These are phyloP conservation scores for Naja naja DNA, from an alignment of 2,113 vertebrate species.

Conservation along the genomic window DNA sequence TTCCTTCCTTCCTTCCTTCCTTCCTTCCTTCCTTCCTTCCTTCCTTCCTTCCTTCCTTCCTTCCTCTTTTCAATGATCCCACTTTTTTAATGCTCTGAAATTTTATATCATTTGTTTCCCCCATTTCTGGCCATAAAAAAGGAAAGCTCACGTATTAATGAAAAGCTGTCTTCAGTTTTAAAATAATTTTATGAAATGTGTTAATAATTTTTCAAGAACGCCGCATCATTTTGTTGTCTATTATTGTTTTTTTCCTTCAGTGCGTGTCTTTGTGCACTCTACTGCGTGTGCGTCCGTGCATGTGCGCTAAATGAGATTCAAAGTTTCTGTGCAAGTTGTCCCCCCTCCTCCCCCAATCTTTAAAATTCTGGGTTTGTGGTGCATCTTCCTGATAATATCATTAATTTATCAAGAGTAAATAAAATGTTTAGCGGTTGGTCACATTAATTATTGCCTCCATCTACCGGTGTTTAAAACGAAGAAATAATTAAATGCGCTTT, in stretches of 20 bases:
- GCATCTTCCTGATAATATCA: slow-evolving; percentile 73
- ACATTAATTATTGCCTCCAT: slow-evolving; percentile 92
- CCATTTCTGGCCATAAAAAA: slow-evolving; percentile 54
- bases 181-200: background rate
- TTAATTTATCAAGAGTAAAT: slow-evolving; percentile 86
- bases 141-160: background rate
- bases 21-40: slow-evolving; percentile 15
- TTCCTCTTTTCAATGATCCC: background rate
- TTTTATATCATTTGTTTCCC: slow-evolving; percentile 55
- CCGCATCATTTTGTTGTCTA: background rate
- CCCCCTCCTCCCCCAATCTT: background rate
- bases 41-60: slow-evolving; percentile 25
- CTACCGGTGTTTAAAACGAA: slow-evolving; percentile 79
- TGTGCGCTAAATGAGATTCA: background rate
- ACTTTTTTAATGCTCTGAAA: slow-evolving; percentile 44
- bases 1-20: slow-evolving; percentile 5
- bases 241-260: background rate
- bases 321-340: background rate
- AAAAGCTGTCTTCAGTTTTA: background rate
- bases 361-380: slow-evolving; percentile 66
- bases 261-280: background rate
- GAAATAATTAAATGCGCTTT: slow-evolving; percentile 85
- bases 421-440: slow-evolving; percentile 84
- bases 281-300: background rate
- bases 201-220: background rate